phyloP scores from a whole-genome alignment of 1,140 invertebrate species.

The Drosophila auraria region DNA sequence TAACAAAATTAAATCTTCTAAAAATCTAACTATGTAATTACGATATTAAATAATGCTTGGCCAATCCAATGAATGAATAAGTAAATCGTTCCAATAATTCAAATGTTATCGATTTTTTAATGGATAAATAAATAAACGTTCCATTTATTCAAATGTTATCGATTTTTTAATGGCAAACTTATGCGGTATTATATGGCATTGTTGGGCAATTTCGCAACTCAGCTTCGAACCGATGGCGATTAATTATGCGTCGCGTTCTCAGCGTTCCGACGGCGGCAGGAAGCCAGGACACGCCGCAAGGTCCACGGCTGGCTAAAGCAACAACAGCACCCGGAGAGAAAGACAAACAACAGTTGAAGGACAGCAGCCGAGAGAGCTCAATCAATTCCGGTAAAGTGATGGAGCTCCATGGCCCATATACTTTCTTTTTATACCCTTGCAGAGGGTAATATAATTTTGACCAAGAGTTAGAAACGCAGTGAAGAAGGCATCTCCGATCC shows the following conservation, averaged over 20 bases:
- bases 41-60: background rate
- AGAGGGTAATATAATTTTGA: too few species aligned
- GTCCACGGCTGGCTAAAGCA: background rate
- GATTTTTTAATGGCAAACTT: constrained; percentile 46
- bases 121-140: constrained; percentile 19
- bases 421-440: too few species aligned
- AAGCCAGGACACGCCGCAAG: constrained; percentile 33
- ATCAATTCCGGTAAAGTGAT: constrained; percentile 54
- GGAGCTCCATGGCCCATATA: constrained; percentile 2
- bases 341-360: constrained; percentile 26
- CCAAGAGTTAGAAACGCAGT: too few species aligned
- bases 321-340: background rate
- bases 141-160: constrained; percentile 46
- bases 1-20: too few species aligned
- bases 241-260: constrained; percentile 36
- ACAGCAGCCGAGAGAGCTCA: constrained; percentile 53
- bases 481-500: too few species aligned
- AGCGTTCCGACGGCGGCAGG: constrained; percentile 2
- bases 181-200: background rate
- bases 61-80: constrained; percentile 19
- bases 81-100: constrained; percentile 35
- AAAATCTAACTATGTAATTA: too few species aligned
- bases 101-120: constrained; percentile 33
- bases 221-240: constrained; percentile 16
- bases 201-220: constrained; percentile 22